Conservation (phyloP, 2,797 vertebrate genomes). For the Chaetodon trifasciatus region DNA sequence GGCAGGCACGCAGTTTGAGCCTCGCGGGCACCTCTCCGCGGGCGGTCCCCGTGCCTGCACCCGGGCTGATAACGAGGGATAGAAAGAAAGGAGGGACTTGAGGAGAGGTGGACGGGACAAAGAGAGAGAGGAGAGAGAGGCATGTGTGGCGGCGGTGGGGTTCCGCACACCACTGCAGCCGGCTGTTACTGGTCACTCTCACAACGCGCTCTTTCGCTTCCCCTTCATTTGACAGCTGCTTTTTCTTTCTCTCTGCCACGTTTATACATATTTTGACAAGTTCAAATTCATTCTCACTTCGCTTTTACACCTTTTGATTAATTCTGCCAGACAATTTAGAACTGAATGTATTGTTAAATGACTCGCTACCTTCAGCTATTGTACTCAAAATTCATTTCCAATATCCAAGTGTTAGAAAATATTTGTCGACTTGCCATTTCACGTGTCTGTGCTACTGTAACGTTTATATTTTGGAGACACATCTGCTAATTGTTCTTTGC, state of each 20-base stretch:
- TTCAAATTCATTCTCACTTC: conserved; percentile 11
- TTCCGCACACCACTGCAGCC: conserved; percentile 9
- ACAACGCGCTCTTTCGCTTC: conserved; percentile 11
- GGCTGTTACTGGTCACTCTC: conserved; percentile 13
- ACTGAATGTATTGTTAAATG: background rate
- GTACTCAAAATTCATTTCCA: background rate
- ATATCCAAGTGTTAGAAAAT: background rate
- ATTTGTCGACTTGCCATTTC: background rate
- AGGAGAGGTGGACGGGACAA: conserved; percentile 35
- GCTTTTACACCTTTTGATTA: background rate
- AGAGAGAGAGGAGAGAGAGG: conserved; percentile 4
- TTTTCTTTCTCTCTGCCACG: background rate
- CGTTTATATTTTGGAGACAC: background rate
- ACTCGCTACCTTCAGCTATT: background rate
- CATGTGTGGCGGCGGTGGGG: conserved; percentile 14
- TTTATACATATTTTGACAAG: conserved; percentile 13
- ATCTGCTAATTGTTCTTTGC: background rate
- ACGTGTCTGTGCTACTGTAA: background rate
- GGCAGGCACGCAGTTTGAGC: conserved; percentile 59
- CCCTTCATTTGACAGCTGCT: background rate
- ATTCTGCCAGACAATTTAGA: background rate
- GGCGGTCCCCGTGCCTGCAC: conserved; percentile 75
- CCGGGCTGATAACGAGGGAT: conserved; percentile 77
- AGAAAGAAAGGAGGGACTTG: conserved; percentile 47
- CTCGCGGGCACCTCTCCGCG: conserved; percentile 68